Base-by-base conservation (phyloP, 2,888 invertebrate genomes). In the Lepas anatifera region DNA sequence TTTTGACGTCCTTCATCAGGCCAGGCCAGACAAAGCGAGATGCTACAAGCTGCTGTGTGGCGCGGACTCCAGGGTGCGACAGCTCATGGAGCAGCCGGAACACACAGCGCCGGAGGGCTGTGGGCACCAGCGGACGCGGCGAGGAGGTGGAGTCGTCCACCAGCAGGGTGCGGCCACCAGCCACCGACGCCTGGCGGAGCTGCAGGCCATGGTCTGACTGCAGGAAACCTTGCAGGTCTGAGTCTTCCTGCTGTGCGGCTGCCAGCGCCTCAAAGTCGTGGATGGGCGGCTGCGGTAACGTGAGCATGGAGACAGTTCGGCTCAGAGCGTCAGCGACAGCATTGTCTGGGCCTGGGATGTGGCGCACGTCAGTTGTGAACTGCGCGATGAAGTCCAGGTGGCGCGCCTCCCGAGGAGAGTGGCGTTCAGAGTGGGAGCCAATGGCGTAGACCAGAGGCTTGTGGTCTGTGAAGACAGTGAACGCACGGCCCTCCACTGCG, bases 41-140 rank as follows among this genome's bases (percentile, higher is more conserved):
- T 3, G 25, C 11, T 11, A 48, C 10, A 7, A 48, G 48, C 3
- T 48, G 48, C 68, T 68, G 68, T 10, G 69, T 70, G 16, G 70
- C 68, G 27, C 52, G 67, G 35, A 66, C 66, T 18, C 71, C 67
- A 41, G 72, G 71, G 35, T 73, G 73, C 32, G 73, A 68, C 63
- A 72, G 64, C 22, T 64, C 58, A 39, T 72, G 67, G 2, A 58
- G 50, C 35, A 48, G 64, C 29, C 25, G 32, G 39, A 72, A 69
- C 2, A 37, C 13, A 3, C 8, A 22, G 22, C 68, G 58, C 18
- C 70, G 50, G 10, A 73, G 58, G 48, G 6, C 6, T 18, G n/a
- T 25, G 3, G 48, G 48, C 4, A 48, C 25, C 25, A 48, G 48
- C n/a, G 48, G 48, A 6, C 48, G 48, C 3, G 48, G 48, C n/a